Conservation (phyloP, 2,888 invertebrate genomes). For the Tetrapedia diversipes region DNA sequence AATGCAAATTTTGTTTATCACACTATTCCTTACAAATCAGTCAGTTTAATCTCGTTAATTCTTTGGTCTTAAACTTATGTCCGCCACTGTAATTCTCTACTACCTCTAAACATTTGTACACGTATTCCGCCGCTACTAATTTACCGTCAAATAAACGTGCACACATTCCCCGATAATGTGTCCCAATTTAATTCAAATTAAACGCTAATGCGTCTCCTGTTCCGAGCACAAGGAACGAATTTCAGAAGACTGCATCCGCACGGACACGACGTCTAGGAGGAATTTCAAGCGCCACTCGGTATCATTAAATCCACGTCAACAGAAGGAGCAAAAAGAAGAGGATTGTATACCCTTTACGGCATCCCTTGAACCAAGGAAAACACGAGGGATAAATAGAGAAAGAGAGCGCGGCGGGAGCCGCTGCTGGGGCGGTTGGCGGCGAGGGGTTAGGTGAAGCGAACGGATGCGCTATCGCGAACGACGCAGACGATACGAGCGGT, state of each 20-base stretch:
- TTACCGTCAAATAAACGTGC: too few relatives aligned
- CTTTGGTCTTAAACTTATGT: too few relatives aligned
- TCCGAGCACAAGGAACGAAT: too few relatives aligned
- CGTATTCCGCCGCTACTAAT: too few relatives aligned
- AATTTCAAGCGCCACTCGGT: slow-evolving; percentile 13
- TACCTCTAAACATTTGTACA: too few relatives aligned
- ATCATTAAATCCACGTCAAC: slow-evolving; percentile 20
- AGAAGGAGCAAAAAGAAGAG: not conserved
- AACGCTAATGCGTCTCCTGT: too few relatives aligned
- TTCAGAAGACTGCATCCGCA: not conserved
- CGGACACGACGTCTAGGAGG: not conserved
- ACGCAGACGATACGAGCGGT: slow-evolving; percentile 49
- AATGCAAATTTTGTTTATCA: too few relatives aligned
- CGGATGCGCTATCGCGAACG: slow-evolving; percentile 39
- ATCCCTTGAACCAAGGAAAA: slow-evolving; percentile 20
- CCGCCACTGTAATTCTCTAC: too few relatives aligned
- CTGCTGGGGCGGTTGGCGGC: not conserved
- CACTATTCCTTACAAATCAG: too few relatives aligned
- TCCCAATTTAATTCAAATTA: too few relatives aligned
- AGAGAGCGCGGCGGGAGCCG: not conserved
- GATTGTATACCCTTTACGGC: slow-evolving; percentile 15
- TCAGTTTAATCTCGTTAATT: too few relatives aligned
- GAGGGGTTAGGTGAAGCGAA: slow-evolving; percentile 11
- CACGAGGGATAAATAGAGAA: slow-evolving; percentile 9
- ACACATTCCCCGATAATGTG: too few relatives aligned